phyloP scores from a whole-genome alignment of 2,888 invertebrate genomes.

The Nezara viridula region DNA sequence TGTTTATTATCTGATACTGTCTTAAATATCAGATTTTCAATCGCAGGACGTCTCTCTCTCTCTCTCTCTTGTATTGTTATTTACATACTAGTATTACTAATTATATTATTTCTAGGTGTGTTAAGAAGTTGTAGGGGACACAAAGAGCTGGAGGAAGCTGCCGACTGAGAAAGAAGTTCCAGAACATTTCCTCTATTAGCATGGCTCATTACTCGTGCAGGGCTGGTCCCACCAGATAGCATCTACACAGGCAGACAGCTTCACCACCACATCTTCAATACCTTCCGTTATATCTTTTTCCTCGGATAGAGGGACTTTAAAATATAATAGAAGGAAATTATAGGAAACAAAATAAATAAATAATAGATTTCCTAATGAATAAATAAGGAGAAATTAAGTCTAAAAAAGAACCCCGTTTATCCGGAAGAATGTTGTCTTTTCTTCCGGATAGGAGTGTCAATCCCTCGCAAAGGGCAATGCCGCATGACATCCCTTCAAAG shows the following conservation, averaged over 20 bases:
- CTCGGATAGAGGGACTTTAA: neutral
- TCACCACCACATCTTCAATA: conserved; percentile 26
- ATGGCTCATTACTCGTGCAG: conserved; percentile 52
- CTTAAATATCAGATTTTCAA: too few relatives aligned
- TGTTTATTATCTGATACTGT: too few relatives aligned
- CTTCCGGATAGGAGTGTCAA: too few relatives aligned
- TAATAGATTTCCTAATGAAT: too few relatives aligned
- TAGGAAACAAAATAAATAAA: neutral
- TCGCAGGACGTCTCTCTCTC: too few relatives aligned
- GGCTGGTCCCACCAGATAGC: conserved; percentile 25
- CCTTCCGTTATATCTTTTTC: conserved; percentile 29
- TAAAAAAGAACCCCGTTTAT: too few relatives aligned
- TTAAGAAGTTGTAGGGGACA: neutral
- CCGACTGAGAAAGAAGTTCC: conserved; percentile 39
- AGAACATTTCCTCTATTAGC: conserved; percentile 49
- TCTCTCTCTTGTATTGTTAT: too few relatives aligned
- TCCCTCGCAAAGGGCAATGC: too few relatives aligned
- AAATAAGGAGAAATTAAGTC: too few relatives aligned
- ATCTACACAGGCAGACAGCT: conserved; percentile 32
- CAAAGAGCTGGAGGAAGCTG: conserved; percentile 35
- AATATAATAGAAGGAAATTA: neutral
- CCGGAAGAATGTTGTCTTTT: too few relatives aligned
- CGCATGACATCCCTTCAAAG: too few relatives aligned
- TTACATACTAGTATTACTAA: neutral
- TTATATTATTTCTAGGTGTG: conserved; percentile 27